A percentile compares a stretch with the other conserved stretches of the same genome.
Conservation (phyloP, 2,113 vertebrate species). For the Synchiropus splendidus region DNA sequence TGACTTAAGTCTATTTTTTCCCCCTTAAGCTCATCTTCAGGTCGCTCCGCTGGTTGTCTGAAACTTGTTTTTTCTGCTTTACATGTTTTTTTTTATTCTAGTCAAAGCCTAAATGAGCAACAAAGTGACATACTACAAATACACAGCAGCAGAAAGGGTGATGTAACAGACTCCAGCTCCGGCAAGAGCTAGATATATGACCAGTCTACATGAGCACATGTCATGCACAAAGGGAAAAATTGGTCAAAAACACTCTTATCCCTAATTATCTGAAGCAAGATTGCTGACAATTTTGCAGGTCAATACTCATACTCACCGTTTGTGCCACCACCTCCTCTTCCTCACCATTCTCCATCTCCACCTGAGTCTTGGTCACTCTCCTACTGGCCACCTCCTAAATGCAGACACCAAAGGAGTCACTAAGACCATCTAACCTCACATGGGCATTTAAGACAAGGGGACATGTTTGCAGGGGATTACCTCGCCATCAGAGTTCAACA, state of each 20-base stretch:
- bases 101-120: no score
- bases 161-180: no score
- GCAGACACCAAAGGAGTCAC: neutral
- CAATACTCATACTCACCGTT: constrained; percentile 65
- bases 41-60: no score
- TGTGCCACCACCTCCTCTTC: constrained; percentile 83
- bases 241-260: no score
- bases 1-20: neutral
- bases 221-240: no score
- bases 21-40: neutral
- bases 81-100: no score
- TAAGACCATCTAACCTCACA: neutral
- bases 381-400: constrained; percentile 84
- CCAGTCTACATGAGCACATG: no score
- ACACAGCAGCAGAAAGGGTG: no score
- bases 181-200: no score
- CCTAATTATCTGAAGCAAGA: no score
- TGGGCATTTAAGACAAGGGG: neutral
- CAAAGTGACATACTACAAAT: no score
- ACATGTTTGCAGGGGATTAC: constrained; percentile 42
- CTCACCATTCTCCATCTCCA: constrained; percentile 77
- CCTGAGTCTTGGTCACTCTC: constrained; percentile 66
- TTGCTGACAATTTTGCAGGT: neutral
- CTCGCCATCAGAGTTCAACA: constrained; percentile 81
- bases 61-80: no score